Base-by-base conservation (phyloP, 2,797 vertebrate species). In the Propithecus perrieri region DNA sequence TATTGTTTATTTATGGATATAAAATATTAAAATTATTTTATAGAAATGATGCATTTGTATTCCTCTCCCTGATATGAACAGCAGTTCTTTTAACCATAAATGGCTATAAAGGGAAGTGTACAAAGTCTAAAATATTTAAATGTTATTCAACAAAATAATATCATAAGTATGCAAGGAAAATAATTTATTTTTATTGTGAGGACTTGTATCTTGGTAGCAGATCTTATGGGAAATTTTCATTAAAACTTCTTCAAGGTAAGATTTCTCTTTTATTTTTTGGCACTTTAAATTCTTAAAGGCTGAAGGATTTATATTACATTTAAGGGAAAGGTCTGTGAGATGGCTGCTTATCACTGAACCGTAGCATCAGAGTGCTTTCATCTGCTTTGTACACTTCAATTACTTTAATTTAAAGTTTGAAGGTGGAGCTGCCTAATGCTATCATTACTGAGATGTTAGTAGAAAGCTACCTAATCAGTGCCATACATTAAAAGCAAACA, bases 91-190 rank as follows among this genome's bases (percentile, higher is more conserved):
- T 30, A 75, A 88, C 50, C n/a, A n/a, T 43, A 91, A 93, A 71
- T 28, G 18, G 11, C 41, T 86, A 10, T 22, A 33, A 89, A 89
- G 38, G 4, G 13, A 96, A n/a, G 10, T 67, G 84, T 18, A 50
- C 24, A n/a, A 89, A 87, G 12, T 85, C 74, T 96, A 41, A 93
- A 80, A 76, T 96, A 93, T 80, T 93, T 91, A 75, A 94, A 65
- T 69, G 30, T 78, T 71, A 69, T 61, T 84, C 43, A 91, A 22
- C 35, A 90, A 76, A 17, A 41, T n/a, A 65, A 28, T 78, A 74
- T 55, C 8, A 74, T 48, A 8, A 50, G 41, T 35, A 0, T 24
- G 18, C 3, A 41, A 81, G 6, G 55, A 65, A 74, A 72, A 59
- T 41, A 18, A 63, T 67, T 85, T 93, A 76, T 71, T 95, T 94